phyloP scores from a whole-genome alignment of 2,888 invertebrate species.

The Caenorhabditis macrosperma region DNA sequence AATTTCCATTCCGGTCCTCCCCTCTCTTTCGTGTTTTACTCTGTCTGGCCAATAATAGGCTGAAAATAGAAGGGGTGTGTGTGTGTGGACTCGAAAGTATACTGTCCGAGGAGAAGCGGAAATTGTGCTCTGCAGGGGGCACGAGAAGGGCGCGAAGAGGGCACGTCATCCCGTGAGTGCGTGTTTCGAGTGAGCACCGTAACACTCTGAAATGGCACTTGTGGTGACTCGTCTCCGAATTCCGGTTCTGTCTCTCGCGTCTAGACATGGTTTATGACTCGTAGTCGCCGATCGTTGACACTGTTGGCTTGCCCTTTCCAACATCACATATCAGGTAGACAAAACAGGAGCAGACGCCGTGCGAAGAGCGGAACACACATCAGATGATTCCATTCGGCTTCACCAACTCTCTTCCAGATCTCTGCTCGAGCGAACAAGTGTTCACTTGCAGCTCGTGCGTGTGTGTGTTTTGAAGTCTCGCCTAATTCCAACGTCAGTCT shows the following conservation, averaged over 20 bases:
- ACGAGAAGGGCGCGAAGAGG: too few relatives aligned
- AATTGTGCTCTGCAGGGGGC: too few relatives aligned
- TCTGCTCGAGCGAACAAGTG: constrained; percentile 6
- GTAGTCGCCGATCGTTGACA: not conserved
- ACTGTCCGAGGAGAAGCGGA: not conserved
- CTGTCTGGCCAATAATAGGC: too few relatives aligned
- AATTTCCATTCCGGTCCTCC: too few relatives aligned
- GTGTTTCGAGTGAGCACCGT: not conserved
- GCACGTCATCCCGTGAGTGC: too few relatives aligned
- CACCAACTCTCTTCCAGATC: not conserved
- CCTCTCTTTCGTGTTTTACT: too few relatives aligned
- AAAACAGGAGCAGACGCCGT: not conserved
- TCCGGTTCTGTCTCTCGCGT: not conserved
- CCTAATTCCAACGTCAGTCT: constrained; percentile 18
- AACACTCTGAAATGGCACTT: not conserved
- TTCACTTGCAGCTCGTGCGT: not conserved
- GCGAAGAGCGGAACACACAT: too few relatives aligned
- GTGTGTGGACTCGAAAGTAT: too few relatives aligned
- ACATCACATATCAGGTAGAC: constrained; percentile 37
- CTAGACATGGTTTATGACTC: constrained; percentile 3
- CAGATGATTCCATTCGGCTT: not conserved
- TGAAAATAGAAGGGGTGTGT: too few relatives aligned
- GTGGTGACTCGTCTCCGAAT: not conserved
- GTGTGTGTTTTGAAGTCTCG: constrained; percentile 21
- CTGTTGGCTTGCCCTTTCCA: constrained; percentile 39